A percentile compares a stretch with the other conserved stretches of the same genome.
Evolutionary conservation across 1,140 invertebrate genomes (phyloP).

Genomic region (Macrobrachium nipponense): DNA sequence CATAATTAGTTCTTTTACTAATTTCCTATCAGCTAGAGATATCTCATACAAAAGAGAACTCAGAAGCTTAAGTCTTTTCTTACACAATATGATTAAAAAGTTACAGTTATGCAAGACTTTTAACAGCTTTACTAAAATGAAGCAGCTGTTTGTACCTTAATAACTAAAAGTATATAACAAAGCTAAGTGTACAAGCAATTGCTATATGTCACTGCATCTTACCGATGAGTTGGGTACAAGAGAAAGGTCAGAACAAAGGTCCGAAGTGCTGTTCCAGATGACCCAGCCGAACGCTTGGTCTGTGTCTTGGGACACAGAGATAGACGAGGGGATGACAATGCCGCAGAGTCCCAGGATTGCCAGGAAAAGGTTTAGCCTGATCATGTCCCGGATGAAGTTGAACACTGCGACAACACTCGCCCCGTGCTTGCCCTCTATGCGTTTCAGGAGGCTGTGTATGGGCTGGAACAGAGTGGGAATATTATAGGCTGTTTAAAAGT

Average conservation of each 20-base stretch:
- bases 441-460: slow-evolving; percentile 28
- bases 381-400: slow-evolving; percentile 53
- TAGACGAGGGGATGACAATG: slow-evolving; percentile 39
- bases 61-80: too few species aligned
- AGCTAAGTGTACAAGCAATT: background rate
- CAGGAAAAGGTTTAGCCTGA: slow-evolving; percentile 44
- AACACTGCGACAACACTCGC: slow-evolving; percentile 51
- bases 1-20: too few species aligned
- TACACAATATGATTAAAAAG: too few species aligned
- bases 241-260: background rate
- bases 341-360: slow-evolving; percentile 25
- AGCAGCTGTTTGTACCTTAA: background rate
- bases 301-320: background rate
- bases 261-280: background rate
- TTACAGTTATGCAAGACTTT: background rate
- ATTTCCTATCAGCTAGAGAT: too few species aligned
- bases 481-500: background rate
- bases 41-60: too few species aligned
- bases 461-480: slow-evolving; percentile 10
- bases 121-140: background rate
- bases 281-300: slow-evolving; percentile 18
- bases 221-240: background rate
- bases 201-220: too few species aligned
- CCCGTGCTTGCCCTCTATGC: slow-evolving; percentile 52
- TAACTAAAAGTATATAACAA: background rate